A percentile compares a stretch with the other conserved stretches of the same genome.
Evolutionary conservation across 2,888 invertebrate species (phyloP).

Genomic region (Eucriotettix oculatus): DNA sequence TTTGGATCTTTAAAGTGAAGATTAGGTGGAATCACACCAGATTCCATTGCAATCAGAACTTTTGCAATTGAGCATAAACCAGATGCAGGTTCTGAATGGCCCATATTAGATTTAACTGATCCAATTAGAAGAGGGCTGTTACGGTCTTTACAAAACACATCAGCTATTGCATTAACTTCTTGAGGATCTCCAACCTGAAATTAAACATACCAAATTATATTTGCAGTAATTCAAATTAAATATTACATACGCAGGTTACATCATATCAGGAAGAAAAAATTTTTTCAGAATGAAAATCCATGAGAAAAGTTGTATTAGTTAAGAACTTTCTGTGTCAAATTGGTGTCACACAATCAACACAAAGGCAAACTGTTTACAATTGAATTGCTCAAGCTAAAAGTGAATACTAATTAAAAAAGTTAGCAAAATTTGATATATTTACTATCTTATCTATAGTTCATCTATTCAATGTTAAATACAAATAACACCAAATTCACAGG

Average conservation of each 20-base stretch:
- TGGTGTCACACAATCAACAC: too few relatives aligned
- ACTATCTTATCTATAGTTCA: too few relatives aligned
- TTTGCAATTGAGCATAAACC: constrained; percentile 85
- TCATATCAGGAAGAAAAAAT: background rate
- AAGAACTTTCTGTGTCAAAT: too few relatives aligned
- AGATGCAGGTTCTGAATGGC: constrained; percentile 89
- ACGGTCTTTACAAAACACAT: constrained; percentile 74
- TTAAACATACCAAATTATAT: background rate
- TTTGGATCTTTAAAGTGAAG: constrained; percentile 80
- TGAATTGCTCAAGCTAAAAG: too few relatives aligned
- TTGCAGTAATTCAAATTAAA: too few relatives aligned
- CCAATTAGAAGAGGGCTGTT: constrained; percentile 72
- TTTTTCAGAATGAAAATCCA: background rate
- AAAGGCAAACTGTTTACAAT: too few relatives aligned
- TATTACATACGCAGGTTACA: too few relatives aligned
- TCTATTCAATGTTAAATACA: too few relatives aligned
- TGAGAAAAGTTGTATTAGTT: background rate
- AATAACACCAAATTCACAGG: too few relatives aligned
- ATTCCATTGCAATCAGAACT: constrained; percentile 83
- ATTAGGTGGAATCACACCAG: constrained; percentile 76
- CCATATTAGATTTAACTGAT: constrained; percentile 97
- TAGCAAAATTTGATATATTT: too few relatives aligned
- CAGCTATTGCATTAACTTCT: constrained; percentile 88
- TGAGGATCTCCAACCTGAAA: constrained; percentile 86
- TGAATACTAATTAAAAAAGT: too few relatives aligned